Conservation (phyloP, 2,888 invertebrate genomes). For the Bembecia ichneumoniformis region DNA sequence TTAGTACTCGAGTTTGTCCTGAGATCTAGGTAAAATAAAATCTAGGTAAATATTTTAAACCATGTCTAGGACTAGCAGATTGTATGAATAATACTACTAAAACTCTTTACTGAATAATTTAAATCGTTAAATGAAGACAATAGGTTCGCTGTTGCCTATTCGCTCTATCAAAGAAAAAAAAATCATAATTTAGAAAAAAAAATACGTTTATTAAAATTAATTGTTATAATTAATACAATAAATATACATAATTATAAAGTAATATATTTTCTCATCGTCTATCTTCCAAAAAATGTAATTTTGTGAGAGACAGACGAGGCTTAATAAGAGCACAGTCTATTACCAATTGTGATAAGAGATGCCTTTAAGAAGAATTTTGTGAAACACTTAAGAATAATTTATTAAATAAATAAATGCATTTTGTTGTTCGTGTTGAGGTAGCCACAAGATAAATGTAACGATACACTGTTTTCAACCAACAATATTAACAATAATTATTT, state of each 20-base stretch:
- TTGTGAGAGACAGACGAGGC: slow-evolving; percentile 49
- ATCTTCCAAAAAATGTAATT: slow-evolving; percentile 34
- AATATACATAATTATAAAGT: background rate
- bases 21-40: too few species aligned
- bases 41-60: too few species aligned
- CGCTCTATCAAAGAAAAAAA: background rate
- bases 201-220: background rate
- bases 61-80: too few species aligned
- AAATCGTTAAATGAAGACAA: too few species aligned
- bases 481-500: background rate
- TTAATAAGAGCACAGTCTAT: background rate
- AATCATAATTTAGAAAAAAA: background rate
- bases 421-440: slow-evolving; percentile 14
- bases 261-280: slow-evolving; percentile 31
- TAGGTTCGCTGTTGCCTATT: too few species aligned
- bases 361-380: background rate
- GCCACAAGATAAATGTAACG: slow-evolving; percentile 3
- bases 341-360: background rate
- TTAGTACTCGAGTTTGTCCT: too few species aligned
- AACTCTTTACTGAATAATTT: too few species aligned
- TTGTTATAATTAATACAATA: too few species aligned
- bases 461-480: too few species aligned
- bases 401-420: slow-evolving; percentile 17
- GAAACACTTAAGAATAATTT: slow-evolving; percentile 2
- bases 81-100: too few species aligned